These are phyloP conservation scores for Neodontobutis hainanensis DNA, from an alignment of 2,113 vertebrate species.

Conservation along the genomic window DNA sequence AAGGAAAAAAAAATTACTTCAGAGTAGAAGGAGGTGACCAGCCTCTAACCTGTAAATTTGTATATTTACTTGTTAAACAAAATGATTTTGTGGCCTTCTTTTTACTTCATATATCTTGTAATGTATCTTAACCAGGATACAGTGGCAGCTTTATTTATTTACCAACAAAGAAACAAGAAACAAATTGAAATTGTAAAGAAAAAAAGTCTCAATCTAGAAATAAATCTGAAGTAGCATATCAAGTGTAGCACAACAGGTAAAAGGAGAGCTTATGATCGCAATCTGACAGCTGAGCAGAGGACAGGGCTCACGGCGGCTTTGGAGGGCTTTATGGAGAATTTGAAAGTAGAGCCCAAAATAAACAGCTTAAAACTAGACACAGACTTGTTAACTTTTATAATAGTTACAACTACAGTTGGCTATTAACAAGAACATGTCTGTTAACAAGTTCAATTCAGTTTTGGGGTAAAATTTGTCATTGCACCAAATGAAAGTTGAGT, in stretches of 20 bases:
- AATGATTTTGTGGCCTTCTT: slow-evolving; percentile 53
- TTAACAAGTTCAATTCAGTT: background rate
- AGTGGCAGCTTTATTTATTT: background rate
- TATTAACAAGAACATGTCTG: background rate
- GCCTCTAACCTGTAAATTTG: background rate
- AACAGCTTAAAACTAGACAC: slow-evolving; percentile 48
- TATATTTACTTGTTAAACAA: background rate
- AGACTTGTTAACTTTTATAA: slow-evolving; percentile 44
- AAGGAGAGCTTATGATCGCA: slow-evolving; percentile 14
- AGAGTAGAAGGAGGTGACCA: slow-evolving; percentile 68
- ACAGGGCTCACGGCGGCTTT: slow-evolving; percentile 56
- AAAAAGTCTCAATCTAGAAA: background rate
- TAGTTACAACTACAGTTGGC: slow-evolving; percentile 10
- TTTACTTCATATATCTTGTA: slow-evolving; percentile 20
- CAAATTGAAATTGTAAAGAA: background rate
- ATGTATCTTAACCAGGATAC: background rate
- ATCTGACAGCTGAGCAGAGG: slow-evolving; percentile 38
- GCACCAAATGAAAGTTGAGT: background rate
- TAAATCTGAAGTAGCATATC: slow-evolving; percentile 23
- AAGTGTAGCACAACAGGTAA: slow-evolving; percentile 39
- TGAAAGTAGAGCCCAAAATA: slow-evolving; percentile 57
- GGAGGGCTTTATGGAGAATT: slow-evolving; percentile 47
- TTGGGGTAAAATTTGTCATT: background rate
- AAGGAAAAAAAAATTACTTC: slow-evolving; percentile 66
- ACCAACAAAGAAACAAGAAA: background rate